Conservation (phyloP, 1,140 invertebrate species). For the Littorina saxatilis region DNA sequence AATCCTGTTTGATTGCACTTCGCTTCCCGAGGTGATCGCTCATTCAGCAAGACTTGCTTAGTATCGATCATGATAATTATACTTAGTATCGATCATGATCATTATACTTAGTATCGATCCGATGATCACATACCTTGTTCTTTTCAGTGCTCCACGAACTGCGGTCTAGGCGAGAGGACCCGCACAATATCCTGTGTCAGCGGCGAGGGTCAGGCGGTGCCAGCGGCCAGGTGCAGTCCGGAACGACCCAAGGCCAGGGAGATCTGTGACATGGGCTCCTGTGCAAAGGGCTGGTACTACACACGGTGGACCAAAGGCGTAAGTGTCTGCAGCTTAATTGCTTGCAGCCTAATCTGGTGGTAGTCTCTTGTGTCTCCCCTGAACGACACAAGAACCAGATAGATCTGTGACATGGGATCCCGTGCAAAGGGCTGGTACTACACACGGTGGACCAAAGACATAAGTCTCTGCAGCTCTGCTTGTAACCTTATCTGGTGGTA, state of each 20-base stretch:
- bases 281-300: conserved; percentile 67
- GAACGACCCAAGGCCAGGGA: conserved; percentile 70
- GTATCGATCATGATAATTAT: too few species aligned
- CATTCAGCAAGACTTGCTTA: not conserved
- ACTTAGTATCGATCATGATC: too few species aligned
- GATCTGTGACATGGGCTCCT: conserved; percentile 78
- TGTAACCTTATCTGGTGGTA: not conserved
- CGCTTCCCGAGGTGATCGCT: too few species aligned
- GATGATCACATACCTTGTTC: too few species aligned
- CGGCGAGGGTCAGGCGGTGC: conserved; percentile 74
- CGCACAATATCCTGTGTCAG: conserved; percentile 80
- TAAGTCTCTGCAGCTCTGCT: too few species aligned
- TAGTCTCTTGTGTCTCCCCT: conserved; percentile 67
- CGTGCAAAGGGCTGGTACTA: conserved; percentile 68
- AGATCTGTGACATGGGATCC: conserved; percentile 78
- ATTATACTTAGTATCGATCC: too few species aligned
- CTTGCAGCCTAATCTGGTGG: conserved; percentile 65
- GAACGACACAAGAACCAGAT: conserved; percentile 67
- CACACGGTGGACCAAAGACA: conserved; percentile 63
- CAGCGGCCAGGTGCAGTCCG: conserved; percentile 67
- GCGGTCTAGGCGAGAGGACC: conserved; percentile 80
- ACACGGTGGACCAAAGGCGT: conserved; percentile 65
- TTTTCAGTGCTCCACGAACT: conserved; percentile 80
- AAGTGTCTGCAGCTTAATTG: conserved; percentile 7
- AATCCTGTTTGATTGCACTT: too few species aligned